Conservation (phyloP, 2,797 vertebrate genomes). For the Trichosurus vulpecula region DNA sequence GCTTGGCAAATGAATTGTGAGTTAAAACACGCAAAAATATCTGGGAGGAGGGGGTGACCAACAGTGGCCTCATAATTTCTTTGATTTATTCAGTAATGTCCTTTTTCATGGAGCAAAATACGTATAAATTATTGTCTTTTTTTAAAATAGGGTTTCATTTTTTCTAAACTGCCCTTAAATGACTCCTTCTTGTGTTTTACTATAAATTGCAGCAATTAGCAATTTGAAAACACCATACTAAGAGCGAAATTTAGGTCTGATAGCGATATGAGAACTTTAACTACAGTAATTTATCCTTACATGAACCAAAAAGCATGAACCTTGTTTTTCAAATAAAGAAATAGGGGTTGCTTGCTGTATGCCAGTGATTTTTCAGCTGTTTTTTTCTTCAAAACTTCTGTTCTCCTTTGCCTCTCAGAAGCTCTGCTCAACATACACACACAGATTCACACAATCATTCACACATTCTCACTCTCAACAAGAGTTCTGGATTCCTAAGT, state of each 20-base stretch:
- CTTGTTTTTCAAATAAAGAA: constrained; percentile 20
- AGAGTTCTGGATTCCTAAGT: constrained; percentile 7
- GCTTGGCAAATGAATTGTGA: constrained; percentile 8
- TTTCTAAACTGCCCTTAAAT: constrained; percentile 22
- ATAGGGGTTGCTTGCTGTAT: neutral
- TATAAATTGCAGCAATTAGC: neutral
- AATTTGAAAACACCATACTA: constrained; percentile 8
- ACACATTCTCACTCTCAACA: neutral
- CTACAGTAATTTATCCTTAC: neutral
- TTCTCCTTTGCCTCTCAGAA: neutral
- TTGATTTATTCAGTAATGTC: constrained; percentile 14
- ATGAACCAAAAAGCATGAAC: neutral
- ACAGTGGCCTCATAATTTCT: neutral
- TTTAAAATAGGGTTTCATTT: constrained; percentile 14
- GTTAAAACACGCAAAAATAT: constrained; percentile 13
- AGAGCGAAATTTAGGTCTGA: neutral
- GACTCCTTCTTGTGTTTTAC: constrained; percentile 4
- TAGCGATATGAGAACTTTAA: constrained; percentile 19
- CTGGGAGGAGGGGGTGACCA: neutral
- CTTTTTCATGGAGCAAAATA: neutral
- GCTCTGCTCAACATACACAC: neutral
- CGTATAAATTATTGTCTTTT: neutral
- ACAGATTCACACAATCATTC: neutral
- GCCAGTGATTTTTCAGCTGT: neutral
- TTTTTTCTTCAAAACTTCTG: neutral